Evolutionary conservation across 2,888 invertebrate species (phyloP), one percentile per base, ranked within the genome.

Genomic region (Meteorus colon): DNA sequence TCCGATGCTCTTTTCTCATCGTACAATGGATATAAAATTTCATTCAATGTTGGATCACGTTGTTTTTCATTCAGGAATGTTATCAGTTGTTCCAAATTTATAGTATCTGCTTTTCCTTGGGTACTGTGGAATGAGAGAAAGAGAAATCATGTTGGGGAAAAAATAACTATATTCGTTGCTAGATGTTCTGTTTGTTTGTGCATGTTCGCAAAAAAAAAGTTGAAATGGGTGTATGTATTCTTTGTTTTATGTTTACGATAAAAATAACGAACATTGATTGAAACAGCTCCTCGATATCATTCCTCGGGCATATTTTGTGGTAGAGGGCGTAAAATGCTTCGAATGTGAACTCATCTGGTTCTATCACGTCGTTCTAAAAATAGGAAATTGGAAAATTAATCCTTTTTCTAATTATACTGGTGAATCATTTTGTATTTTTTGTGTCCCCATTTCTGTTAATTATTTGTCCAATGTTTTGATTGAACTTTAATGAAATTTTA

Each of bases 261-360:
- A 73, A 78, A 70, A 73, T 81, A 55, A 93, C 97, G 94, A 92
- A 98, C 98, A 98, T 95, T 78, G 96, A 95, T 88, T 96, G 94
- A 89, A 99, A 99, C 37, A 99, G 91, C 88, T 99, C 99, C 86
- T 99, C 98, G 84, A 99, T 99, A 90, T 99, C 99, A 86, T 98
- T 98, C 84, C 99, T 93, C 3, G 99, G 99, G 87, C 99, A 99
- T 86, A 99, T 98, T 92, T 98, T 99, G 90, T 98, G 98, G 90
- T 99, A 99, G 14, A 99, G 92, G 71, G 96, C 95, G 90, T 99
- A 98, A 91, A 99, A 99, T 90, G 98, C 99, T 83, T 99, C 99
- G 88, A 99, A 99, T 0, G 98, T 99, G 89, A 99, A 99, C 69
- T 96, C 96, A 27, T 94, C 95, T 70, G 94, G 95, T 86, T 98